Evolutionary conservation across 2,888 invertebrate genomes (phyloP).

Genomic region (Oasisia sp.): DNA sequence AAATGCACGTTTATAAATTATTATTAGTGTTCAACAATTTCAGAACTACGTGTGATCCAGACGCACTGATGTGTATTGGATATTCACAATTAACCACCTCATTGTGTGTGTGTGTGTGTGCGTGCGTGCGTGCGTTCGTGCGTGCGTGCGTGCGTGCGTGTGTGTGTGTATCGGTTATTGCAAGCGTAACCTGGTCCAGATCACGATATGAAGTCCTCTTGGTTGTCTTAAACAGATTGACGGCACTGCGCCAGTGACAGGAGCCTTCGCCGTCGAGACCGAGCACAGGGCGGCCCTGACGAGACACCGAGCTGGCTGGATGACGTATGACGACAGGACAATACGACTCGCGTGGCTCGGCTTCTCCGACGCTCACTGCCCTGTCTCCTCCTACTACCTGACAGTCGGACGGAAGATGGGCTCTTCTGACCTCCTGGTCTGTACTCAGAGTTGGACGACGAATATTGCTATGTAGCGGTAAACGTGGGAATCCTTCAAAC

Average conservation of each 20-base stretch:
- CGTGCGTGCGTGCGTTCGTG: no score
- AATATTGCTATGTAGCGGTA: background rate
- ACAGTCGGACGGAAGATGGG: background rate
- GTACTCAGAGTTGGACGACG: background rate
- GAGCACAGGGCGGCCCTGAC: constrained; percentile 20
- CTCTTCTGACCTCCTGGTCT: background rate
- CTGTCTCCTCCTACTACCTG: constrained; percentile 13
- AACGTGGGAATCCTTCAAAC: background rate
- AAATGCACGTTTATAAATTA: no score
- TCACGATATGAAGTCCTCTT: background rate
- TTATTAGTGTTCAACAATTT: no score
- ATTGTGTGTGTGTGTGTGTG: no score
- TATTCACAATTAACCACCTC: no score
- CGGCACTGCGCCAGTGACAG: constrained; percentile 28
- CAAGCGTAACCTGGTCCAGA: no score
- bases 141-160: no score
- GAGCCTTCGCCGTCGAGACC: constrained; percentile 26
- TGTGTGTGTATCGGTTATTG: no score
- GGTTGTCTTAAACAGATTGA: constrained; percentile 24
- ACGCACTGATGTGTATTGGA: no score
- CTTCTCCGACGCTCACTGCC: constrained; percentile 31
- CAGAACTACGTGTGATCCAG: no score
- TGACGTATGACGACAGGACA: constrained; percentile 24
- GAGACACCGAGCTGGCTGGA: constrained; percentile 27
- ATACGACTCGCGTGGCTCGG: constrained; percentile 30